Evolutionary conservation across 2,888 invertebrate species (phyloP).

Genomic region (Schrankia costaestrigalis): DNA sequence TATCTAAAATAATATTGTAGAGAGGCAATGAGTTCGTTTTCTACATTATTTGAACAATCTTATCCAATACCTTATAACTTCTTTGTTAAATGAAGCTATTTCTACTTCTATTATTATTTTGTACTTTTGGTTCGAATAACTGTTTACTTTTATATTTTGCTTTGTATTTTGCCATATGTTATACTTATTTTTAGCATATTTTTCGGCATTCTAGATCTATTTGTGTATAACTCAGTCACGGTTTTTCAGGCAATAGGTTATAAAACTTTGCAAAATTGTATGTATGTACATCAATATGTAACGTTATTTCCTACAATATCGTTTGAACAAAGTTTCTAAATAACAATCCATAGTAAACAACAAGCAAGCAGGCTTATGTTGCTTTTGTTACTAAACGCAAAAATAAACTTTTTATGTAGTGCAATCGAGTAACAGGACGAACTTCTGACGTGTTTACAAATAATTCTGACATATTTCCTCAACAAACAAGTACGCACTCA

Average conservation of each 20-base stretch:
- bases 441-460: conserved; percentile 14
- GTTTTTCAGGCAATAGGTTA: conserved; percentile 15
- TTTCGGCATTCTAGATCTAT: not conserved
- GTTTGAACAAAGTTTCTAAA: conserved; percentile 18
- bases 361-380: conserved; percentile 14
- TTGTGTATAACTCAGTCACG: conserved; percentile 25
- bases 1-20: too few species aligned
- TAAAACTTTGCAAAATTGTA: conserved; percentile 25
- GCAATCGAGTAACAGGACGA: not conserved
- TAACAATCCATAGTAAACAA: conserved; percentile 15
- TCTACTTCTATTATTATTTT: not conserved
- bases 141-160: not conserved
- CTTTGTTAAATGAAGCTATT: too few species aligned
- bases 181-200: not conserved
- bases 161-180: not conserved
- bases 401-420: conserved; percentile 6
- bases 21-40: too few species aligned
- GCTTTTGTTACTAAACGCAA: conserved; percentile 16
- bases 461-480: conserved; percentile 17
- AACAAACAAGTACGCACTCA: conserved; percentile 5
- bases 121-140: not conserved
- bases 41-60: too few species aligned
- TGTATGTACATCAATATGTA: conserved; percentile 21
- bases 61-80: too few species aligned
- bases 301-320: conserved; percentile 23